Base-by-base conservation (phyloP, 2,113 vertebrate species). In the Sminthopsis crassicaudata region DNA sequence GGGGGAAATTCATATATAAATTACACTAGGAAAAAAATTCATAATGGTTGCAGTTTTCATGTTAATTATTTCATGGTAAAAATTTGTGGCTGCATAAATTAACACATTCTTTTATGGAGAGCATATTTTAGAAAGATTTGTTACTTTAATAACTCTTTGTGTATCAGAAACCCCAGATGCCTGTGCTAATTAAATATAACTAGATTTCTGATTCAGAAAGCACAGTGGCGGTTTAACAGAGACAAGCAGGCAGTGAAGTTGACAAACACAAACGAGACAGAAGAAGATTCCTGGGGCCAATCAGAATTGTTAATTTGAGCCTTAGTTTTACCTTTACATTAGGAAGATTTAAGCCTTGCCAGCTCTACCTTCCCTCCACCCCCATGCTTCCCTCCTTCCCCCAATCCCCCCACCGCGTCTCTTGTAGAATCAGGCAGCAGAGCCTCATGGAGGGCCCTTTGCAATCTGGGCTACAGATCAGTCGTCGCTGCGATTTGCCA, bases 101-200 rank as follows among this genome's bases (percentile, higher is more conserved):
- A 97, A 97, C 97, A 97, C 97, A 94, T 97, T 97, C 96, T 96
- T 97, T 98, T 96, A 96, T 95, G 94, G 94, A 96, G 97, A 98
- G 96, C 97, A 97, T 98, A 98, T 98, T 98, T 97, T 97, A 97
- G 97, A 98, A 97, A 97, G 97, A 98, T 98, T 97, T 98, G 97
- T 98, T 97, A 97, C 97, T 97, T 98, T 98, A 97, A 97, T 97
- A 98, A 98, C 93, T 98, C 97, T 97, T 97, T 97, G 97, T 98
- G 98, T 98, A 97, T 97, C 97, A 97, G 97, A 97, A 97, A 97
- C 97, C 97, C 98, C 97, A 97, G 98, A 98, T 97, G 97, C 96
- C 96, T 89, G 23, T 96, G 92, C 98, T 98, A 98, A 98, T 97
- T 97, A 97, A 97, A 97, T 97, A 95, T 95, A 97, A 97, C 97